These are phyloP conservation scores for Brachynemurus nebulosus DNA, from an alignment of 2,888 invertebrate genomes.

Conservation along the genomic window DNA sequence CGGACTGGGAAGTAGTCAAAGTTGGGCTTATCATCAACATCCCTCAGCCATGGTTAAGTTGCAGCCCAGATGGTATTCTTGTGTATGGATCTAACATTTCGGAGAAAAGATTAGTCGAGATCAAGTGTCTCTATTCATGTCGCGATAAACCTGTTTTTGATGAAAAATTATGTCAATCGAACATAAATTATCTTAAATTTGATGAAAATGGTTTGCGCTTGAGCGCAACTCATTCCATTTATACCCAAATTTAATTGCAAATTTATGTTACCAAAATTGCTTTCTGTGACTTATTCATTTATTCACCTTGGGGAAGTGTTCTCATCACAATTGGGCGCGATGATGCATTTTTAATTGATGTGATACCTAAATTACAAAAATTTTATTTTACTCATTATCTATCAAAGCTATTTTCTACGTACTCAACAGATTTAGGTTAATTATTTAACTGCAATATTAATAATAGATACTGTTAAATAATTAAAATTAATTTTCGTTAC, in stretches of 20 bases:
- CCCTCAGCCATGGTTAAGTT: constrained; percentile 16
- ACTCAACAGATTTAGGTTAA: too few species aligned
- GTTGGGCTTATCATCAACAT: constrained; percentile 16
- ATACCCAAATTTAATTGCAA: constrained; percentile 12
- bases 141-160: constrained; percentile 9
- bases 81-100: constrained; percentile 15
- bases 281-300: constrained; percentile 11
- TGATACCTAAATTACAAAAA: constrained; percentile 2
- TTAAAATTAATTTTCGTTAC: too few species aligned
- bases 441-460: too few species aligned
- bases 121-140: constrained; percentile 16
- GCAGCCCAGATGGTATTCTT: constrained; percentile 16
- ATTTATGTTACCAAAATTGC: constrained; percentile 13
- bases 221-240: constrained; percentile 12
- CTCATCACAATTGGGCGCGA: constrained; percentile 2
- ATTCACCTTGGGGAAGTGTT: constrained; percentile 9
- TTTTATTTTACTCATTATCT: too few species aligned
- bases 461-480: too few species aligned
- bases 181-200: background rate
- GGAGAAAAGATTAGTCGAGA: constrained; percentile 16
- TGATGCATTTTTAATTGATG: background rate
- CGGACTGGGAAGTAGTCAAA: constrained; percentile 13
- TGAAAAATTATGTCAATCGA: background rate
- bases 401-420: too few species aligned
- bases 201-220: constrained; percentile 11